These are phyloP conservation scores for Phylloscopus whistleri DNA, from an alignment of 2,113 vertebrate genomes.

Conservation along the genomic window DNA sequence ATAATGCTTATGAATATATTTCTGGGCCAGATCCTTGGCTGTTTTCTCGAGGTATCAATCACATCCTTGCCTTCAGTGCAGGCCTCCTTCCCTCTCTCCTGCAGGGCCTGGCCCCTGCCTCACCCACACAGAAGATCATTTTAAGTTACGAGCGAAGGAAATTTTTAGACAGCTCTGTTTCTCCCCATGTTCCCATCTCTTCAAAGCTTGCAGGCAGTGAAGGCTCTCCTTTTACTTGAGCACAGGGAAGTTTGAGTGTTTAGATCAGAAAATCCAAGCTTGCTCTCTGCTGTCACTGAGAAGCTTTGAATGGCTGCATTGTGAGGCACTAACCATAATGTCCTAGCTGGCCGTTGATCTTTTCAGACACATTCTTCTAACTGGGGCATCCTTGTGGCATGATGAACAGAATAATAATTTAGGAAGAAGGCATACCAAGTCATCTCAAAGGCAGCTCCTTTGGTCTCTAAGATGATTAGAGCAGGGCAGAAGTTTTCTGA, in stretches of 20 bases:
- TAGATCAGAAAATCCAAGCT: conserved; percentile 16
- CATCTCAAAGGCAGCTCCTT: background rate
- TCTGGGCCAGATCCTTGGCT: background rate
- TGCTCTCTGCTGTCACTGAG: background rate
- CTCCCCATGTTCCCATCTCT: background rate
- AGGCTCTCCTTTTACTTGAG: background rate
- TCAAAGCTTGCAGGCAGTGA: background rate
- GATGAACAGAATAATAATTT: background rate
- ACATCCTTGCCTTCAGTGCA: background rate
- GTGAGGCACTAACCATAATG: background rate
- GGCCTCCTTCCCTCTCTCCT: background rate
- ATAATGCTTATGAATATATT: background rate
- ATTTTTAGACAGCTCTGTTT: conserved; percentile 1
- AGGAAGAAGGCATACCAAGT: background rate
- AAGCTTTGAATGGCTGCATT: conserved; percentile 20
- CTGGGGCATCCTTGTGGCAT: background rate
- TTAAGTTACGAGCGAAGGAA: background rate
- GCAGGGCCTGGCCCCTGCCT: background rate
- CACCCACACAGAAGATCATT: background rate
- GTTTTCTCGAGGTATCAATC: background rate
- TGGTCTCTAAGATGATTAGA: background rate
- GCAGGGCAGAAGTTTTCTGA: background rate
- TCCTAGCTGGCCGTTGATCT: conserved; percentile 7
- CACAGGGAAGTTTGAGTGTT: background rate
- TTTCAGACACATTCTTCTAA: conserved; percentile 5